A percentile compares a stretch with the other conserved stretches of the same genome.
phyloP scores from a whole-genome alignment of 1,140 invertebrate species.

The Euura lappo region DNA sequence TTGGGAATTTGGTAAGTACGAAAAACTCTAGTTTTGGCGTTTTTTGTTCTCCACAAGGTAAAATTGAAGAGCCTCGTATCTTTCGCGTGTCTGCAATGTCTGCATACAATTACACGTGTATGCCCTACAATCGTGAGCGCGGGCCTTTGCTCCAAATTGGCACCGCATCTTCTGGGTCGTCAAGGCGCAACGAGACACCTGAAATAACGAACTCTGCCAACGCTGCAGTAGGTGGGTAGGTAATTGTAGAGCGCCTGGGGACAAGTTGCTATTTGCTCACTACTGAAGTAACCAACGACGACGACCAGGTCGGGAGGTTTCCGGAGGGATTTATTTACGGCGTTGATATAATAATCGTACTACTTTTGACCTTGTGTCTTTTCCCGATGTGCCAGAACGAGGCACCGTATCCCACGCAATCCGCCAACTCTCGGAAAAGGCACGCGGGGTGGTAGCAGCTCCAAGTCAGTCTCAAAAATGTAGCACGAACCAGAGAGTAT shows the following conservation, averaged over 20 bases:
- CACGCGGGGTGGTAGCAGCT: neutral
- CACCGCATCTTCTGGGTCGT: constrained; percentile 14
- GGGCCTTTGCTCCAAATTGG: neutral
- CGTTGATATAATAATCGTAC: neutral
- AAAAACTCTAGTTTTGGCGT: too few species aligned
- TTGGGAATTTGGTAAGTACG: too few species aligned
- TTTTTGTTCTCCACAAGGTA: too few species aligned
- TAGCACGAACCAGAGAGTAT: neutral
- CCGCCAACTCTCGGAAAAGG: too few species aligned
- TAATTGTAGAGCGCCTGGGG: neutral
- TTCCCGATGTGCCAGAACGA: too few species aligned
- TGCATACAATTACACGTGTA: too few species aligned
- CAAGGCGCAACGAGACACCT: constrained; percentile 32
- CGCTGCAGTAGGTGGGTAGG: neutral
- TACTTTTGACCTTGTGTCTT: too few species aligned
- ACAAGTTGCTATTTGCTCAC: neutral
- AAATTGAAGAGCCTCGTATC: too few species aligned
- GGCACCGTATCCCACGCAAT: too few species aligned
- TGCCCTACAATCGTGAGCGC: too few species aligned
- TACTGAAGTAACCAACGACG: neutral
- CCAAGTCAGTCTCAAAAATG: neutral
- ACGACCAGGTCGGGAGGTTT: neutral
- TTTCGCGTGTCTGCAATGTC: too few species aligned
- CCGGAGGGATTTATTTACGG: too few species aligned
- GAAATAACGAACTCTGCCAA: constrained; percentile 27